phyloP scores from a whole-genome alignment of 2,113 vertebrate genomes.

The Melanerpes aurifrons region DNA sequence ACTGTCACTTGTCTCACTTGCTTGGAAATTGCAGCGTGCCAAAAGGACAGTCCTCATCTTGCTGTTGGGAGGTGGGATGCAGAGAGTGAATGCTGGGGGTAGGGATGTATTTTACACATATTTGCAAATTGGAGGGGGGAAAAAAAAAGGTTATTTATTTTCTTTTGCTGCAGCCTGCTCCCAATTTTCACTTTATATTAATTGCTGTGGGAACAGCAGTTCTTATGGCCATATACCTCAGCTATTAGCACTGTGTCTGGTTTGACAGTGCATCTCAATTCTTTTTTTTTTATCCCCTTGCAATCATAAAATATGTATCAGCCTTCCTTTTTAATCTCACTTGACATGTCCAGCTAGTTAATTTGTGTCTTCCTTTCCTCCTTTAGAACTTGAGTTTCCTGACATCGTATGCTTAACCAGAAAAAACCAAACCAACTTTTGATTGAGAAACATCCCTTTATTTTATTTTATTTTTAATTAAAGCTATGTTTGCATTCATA shows the following conservation, averaged over 20 bases:
- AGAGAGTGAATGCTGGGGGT: neutral
- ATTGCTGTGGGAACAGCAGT: constrained; percentile 60
- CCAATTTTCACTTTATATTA: constrained; percentile 65
- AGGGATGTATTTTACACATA: constrained; percentile 26
- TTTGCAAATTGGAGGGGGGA: constrained; percentile 24
- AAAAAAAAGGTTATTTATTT: constrained; percentile 59
- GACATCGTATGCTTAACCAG: neutral
- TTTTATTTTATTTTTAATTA: neutral
- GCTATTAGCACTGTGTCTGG: constrained; percentile 56
- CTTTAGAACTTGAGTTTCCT: constrained; percentile 23
- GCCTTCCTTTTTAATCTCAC: constrained; percentile 42
- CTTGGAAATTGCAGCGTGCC: constrained; percentile 13
- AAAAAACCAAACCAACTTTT: neutral
- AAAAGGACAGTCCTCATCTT: constrained; percentile 19
- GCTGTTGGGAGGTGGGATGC: neutral
- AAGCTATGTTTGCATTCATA: constrained; percentile 20
- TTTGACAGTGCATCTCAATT: constrained; percentile 56
- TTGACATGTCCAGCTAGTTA: constrained; percentile 54
- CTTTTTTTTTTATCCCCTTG: constrained; percentile 52
- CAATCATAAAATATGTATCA: constrained; percentile 43
- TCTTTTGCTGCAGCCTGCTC: constrained; percentile 57
- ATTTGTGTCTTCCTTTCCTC: constrained; percentile 27
- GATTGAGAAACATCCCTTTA: neutral
- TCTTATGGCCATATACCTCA: constrained; percentile 55
- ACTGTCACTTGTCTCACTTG: constrained; percentile 31